Evolutionary conservation across 2,888 invertebrate genomes (phyloP), one percentile per base, ranked within the genome.

Genomic region (Torymus texanus): DNA sequence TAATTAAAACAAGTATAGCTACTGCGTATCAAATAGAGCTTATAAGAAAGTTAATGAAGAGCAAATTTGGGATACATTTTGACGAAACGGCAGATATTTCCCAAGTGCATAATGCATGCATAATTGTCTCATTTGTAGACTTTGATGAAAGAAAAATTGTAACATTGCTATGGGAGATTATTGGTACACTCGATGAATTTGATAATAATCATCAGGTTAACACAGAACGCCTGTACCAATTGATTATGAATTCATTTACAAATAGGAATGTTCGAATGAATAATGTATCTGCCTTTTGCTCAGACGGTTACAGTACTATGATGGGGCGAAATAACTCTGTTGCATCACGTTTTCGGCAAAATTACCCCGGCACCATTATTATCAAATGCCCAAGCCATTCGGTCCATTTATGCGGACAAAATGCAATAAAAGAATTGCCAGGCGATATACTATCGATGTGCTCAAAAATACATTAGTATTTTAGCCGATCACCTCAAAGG

Each of bases 301-400:
- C 80, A 51, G 83, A 82, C 50, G 79, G 81, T 12, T 79, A 80
- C 50, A 81, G 63, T 75, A 63, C 78, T 21, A 83, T 82, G 82
- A 83, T 82, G 81, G 81, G 80, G n/a, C 18, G 58, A 13, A 75
- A 77, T 24, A 82, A 83, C 59, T 83, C 79, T 1, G 83, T 83
- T 41, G 62, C 75, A 29, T 56, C 61, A 16, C 53, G 81, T 65
- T 75, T 55, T 84, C 78, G 29, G 50, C 3, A 65, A 56, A 8
- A 66, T 18, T 80, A 75, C 79, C 82, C 82, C 16, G 56, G 62
- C 5, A 81, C 83, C 21, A 16, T 13, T 50, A 81, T 83, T 13
- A 18, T 81, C 4, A 82, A 81, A 72, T 84, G 82, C 56, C 61
- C 81, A 0, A 75, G 79, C 18, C 78, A 83, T 62, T 83, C 76